These are phyloP conservation scores for Sebastes umbrosus DNA, from an alignment of 2,797 vertebrate species.

Conservation along the genomic window DNA sequence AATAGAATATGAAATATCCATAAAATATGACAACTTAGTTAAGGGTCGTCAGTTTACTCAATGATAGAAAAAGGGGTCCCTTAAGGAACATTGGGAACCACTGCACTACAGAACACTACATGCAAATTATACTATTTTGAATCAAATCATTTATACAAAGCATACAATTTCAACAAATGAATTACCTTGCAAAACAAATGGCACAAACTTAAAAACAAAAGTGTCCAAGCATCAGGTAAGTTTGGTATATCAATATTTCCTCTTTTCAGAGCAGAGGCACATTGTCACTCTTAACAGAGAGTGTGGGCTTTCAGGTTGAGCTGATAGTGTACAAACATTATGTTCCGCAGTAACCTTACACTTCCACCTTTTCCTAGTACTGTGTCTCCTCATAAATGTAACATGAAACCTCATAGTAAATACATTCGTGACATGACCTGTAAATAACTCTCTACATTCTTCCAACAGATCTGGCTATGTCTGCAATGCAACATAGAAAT, in stretches of 20 bases:
- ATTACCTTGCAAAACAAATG: neutral
- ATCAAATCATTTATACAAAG: neutral
- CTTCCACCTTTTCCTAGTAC: neutral
- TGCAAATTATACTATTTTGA: neutral
- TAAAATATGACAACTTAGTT: no score
- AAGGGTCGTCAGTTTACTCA: no score
- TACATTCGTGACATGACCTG: neutral
- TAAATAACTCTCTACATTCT: neutral
- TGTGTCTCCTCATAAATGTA: neutral
- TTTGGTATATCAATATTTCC: neutral
- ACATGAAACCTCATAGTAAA: slow-evolving; percentile 7
- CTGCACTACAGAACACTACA: neutral
- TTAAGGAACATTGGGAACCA: no score
- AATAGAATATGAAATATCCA: no score
- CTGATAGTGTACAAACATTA: slow-evolving; percentile 15
- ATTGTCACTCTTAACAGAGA: neutral
- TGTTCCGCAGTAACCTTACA: slow-evolving; percentile 4
- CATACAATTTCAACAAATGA: neutral
- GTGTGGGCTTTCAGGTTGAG: neutral
- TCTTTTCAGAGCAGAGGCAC: neutral
- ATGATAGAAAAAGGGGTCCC: no score
- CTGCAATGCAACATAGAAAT: neutral
- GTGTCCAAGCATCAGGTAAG: neutral
- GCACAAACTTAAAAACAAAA: no score
- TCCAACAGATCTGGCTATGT: neutral